Conservation (phyloP, 2,113 vertebrate genomes). For the Mastomys coucha region DNA sequence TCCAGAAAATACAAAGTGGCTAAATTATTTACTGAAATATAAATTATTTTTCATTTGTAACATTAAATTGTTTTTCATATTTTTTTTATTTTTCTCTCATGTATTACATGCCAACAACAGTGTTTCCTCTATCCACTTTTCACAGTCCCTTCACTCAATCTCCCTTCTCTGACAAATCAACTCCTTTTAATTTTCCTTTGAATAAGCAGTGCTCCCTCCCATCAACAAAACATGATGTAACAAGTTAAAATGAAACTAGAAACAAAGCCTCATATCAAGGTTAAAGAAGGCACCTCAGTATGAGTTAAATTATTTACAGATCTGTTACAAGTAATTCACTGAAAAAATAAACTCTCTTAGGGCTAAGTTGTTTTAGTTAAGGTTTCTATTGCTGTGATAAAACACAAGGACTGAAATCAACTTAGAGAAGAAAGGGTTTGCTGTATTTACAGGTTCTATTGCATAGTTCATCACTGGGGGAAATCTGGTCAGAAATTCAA, state of each 20-base stretch:
- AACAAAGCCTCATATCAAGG: not conserved
- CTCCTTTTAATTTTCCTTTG: not conserved
- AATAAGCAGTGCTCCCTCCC: not conserved
- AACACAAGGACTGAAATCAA: not conserved
- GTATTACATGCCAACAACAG: not conserved
- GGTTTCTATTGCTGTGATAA: not conserved
- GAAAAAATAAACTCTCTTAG: not conserved
- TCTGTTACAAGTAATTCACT: not conserved
- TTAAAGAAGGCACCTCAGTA: not conserved
- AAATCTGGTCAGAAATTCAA: not conserved
- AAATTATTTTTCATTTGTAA: not conserved
- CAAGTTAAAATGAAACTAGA: not conserved
- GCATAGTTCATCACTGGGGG: not conserved
- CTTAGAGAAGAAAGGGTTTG: not conserved
- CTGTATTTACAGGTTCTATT: not conserved
- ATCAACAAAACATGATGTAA: not conserved
- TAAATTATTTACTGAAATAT: not conserved
- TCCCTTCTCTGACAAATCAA: not conserved
- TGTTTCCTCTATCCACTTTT: not conserved
- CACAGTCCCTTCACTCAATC: not conserved
- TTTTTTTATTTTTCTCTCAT: not conserved
- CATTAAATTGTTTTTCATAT: not conserved
- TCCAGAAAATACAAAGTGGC: slow-evolving; percentile 47
- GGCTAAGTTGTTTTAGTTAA: not conserved
- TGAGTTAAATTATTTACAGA: not conserved